Evolutionary conservation across 2,797 vertebrate genomes (phyloP), one percentile per base, ranked within the genome.

Genomic region (Toxotes lorentzi): DNA sequence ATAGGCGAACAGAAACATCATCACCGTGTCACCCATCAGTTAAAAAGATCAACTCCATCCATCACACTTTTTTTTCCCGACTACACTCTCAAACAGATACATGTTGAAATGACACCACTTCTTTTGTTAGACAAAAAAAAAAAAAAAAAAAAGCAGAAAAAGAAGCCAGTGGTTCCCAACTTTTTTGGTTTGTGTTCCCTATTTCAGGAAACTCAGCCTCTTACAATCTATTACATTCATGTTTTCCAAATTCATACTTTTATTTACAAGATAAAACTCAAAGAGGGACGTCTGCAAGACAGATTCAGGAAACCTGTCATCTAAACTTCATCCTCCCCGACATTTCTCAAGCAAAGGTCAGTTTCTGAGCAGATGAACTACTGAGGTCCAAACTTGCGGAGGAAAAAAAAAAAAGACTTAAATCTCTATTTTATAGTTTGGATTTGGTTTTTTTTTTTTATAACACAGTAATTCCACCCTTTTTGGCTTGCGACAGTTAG

Each of bases 1-100:
- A 89, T 91, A 91, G 91, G 91, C 89, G 43, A 93, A 92, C 91
- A 92, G 82, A 92, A 90, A 90, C 90, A 86, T 90, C 88, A 88
- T 85, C 81, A 88, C 88, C 81, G 74, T 24, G 61, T 91, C 88
- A 79, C 79, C 84, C 82, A 58, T 90, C 84, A 51, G 82, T 89
- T 77, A 41, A 61, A 76, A 84, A 78, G 70, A 40, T 81, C 51
- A 16, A 56, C 70, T 68, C 56, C 57, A 24, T 81, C 81, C 69
- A 73, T 86, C 61, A 6, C 7, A 38, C 76, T 70, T 83, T 58
- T 24, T 24, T 84, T 16, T 14, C 17, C 83, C 1, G 13, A 21
- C 81, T 60, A 60, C 51, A 62, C 88, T 80, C 88, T 82, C 87
- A 83, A 83, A 85, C 73, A 81, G 82, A 86, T 3, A 17, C 56